Evolutionary conservation across 2,797 vertebrate species (phyloP).

Genomic region (Phoebastria nigripes): DNA sequence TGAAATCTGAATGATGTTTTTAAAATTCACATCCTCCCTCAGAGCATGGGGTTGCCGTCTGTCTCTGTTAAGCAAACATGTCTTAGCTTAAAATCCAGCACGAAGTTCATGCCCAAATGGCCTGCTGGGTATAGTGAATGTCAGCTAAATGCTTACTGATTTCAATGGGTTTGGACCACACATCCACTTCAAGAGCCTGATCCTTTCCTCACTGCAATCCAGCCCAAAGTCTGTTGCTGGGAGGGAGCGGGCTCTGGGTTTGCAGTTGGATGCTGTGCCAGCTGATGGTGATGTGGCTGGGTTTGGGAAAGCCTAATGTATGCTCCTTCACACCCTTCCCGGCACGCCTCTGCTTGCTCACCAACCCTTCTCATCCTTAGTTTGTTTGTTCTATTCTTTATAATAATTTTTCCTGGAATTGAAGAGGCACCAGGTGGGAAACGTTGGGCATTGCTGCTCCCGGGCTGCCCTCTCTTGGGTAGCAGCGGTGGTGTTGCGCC

Average conservation of each 20-base stretch:
- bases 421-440: not conserved
- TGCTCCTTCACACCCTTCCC: not conserved
- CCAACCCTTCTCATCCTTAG: not conserved
- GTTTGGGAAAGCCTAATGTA: not conserved
- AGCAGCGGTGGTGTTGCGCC: not conserved
- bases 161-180: rapidly evolving
- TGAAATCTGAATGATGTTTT: not conserved
- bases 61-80: not conserved
- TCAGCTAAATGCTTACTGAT: not conserved
- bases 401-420: not conserved
- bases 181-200: not conserved
- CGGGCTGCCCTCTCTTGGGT: not conserved
- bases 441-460: rapidly evolving
- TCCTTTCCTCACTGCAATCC: not conserved
- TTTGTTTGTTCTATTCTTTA: not conserved
- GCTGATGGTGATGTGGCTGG: not conserved
- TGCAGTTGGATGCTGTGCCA: rapidly evolving
- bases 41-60: not conserved
- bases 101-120: not conserved
- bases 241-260: not conserved
- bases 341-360: not conserved
- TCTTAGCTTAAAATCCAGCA: not conserved
- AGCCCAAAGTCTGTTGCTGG: not conserved
- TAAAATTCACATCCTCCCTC: not conserved
- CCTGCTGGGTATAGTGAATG: not conserved